Conservation (phyloP, 2,888 invertebrate genomes). For the Leptinotarsa rubiginosa region DNA sequence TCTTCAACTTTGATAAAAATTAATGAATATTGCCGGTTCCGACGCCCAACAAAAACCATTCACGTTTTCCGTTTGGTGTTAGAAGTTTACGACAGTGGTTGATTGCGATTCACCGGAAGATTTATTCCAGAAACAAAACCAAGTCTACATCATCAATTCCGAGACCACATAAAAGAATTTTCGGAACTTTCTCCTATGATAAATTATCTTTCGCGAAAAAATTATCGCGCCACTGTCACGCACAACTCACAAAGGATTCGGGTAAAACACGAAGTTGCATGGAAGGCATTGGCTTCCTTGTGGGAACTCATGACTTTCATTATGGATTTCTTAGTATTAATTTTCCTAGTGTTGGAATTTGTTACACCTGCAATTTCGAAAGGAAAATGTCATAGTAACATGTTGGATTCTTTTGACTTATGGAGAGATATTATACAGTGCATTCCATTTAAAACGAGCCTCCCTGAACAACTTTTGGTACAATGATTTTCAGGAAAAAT, state of each 20-base stretch:
- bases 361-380: no score
- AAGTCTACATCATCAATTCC: background rate
- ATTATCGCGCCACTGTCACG: background rate
- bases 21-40: background rate
- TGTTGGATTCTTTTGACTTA: no score
- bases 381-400: no score
- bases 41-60: background rate
- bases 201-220: background rate
- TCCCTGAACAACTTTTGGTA: no score
- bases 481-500: no score
- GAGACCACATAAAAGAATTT: background rate
- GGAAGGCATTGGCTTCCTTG: background rate
- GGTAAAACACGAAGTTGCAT: background rate
- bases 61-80: background rate
- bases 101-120: background rate
- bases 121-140: slow-evolving; percentile 1
- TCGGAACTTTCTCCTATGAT: background rate
- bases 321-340: no score
- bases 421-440: no score
- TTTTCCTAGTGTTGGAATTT: no score
- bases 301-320: background rate
- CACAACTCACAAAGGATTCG: background rate
- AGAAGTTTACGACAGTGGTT: background rate
- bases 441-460: no score
- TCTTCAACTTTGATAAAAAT: background rate